phyloP scores from a whole-genome alignment of 2,888 invertebrate species.

The Diarsia brunnea region DNA sequence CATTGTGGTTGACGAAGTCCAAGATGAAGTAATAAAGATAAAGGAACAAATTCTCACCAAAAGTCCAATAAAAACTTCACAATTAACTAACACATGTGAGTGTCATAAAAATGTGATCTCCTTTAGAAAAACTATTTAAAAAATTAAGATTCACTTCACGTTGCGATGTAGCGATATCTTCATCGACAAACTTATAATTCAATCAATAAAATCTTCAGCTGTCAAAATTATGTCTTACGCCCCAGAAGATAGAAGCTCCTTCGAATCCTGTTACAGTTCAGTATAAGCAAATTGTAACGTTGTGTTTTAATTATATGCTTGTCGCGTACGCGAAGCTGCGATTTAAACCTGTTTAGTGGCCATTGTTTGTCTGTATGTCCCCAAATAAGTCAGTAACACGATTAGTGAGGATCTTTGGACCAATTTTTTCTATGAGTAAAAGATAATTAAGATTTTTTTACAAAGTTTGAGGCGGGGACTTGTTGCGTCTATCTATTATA shows the following conservation, averaged over 20 bases:
- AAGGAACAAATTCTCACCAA: conserved; percentile 58
- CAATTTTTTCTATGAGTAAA: conserved; percentile 52
- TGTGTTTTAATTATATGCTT: conserved; percentile 82
- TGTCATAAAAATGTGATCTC: conserved; percentile 66
- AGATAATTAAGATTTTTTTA: conserved; percentile 51
- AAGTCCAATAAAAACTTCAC: conserved; percentile 64
- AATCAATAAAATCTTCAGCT: conserved; percentile 24
- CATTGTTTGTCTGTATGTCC: conserved; percentile 78
- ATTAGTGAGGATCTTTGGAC: conserved; percentile 72
- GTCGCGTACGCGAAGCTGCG: conserved; percentile 83
- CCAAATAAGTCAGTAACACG: conserved; percentile 75
- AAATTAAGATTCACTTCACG: conserved; percentile 61
- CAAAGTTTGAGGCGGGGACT: conserved; percentile 10
- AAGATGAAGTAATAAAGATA: conserved; percentile 71
- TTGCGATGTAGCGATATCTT: conserved; percentile 60
- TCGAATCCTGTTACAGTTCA: conserved; percentile 38
- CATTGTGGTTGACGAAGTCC: conserved; percentile 32
- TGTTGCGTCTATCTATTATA: conserved; percentile 34
- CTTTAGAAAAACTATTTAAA: conserved; percentile 66
- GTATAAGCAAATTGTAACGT: conserved; percentile 59
- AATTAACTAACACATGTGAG: conserved; percentile 69
- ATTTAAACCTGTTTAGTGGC: conserved; percentile 87
- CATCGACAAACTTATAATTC: conserved; percentile 53
- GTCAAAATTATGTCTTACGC: conserved; percentile 54
- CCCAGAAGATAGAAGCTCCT: conserved; percentile 33